Conservation (phyloP, 2,797 vertebrate genomes). For the Tauraco hartlaubi region DNA sequence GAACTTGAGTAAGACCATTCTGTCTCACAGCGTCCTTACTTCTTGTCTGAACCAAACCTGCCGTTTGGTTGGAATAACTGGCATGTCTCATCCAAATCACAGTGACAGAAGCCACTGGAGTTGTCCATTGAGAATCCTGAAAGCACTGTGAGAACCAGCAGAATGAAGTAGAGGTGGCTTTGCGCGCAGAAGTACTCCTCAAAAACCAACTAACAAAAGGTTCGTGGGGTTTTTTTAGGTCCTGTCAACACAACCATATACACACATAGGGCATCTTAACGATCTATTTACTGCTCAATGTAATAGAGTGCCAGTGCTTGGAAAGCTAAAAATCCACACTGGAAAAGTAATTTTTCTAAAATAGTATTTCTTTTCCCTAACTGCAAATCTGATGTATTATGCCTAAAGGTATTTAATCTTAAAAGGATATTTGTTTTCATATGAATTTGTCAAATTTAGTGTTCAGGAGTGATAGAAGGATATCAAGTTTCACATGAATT, state of each 20-base stretch:
- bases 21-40: neutral
- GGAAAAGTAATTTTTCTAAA: neutral
- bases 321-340: neutral
- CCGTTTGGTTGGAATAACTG: neutral
- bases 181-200: neutral
- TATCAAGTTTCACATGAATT: neutral
- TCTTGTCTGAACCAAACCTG: neutral
- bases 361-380: neutral
- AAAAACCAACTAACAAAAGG: neutral
- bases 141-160: neutral
- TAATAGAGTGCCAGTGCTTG: neutral
- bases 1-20: neutral
- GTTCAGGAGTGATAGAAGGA: neutral
- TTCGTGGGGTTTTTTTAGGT: neutral
- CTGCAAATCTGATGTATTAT: neutral
- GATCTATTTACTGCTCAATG: neutral
- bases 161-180: neutral
- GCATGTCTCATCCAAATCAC: rapidly evolving
- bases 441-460: neutral
- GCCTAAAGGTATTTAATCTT: neutral
- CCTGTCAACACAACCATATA: neutral
- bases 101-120: neutral
- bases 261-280: neutral
- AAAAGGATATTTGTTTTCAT: neutral
- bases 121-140: neutral